A percentile compares a stretch with the other conserved stretches of the same genome.
phyloP scores from a whole-genome alignment of 2,888 invertebrate species.

The Cantharis lateralis region DNA sequence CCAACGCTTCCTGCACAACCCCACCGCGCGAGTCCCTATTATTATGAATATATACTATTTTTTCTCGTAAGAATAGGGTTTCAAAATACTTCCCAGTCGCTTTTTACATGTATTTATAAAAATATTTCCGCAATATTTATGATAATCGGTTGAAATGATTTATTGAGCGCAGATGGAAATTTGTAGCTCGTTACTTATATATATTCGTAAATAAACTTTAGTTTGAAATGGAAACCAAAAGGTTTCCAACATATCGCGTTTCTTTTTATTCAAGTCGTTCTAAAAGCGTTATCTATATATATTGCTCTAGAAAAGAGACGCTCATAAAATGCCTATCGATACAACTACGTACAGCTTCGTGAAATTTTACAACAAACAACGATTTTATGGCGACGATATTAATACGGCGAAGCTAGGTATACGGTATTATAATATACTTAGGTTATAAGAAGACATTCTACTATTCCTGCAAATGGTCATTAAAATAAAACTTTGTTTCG shows the following conservation, averaged over 20 bases:
- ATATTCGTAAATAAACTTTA: slow-evolving; percentile 31
- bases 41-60: slow-evolving; percentile 18
- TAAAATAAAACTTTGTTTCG: background rate
- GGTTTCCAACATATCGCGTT: slow-evolving; percentile 46
- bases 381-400: background rate
- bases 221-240: slow-evolving; percentile 28
- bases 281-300: slow-evolving; percentile 40
- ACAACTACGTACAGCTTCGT: slow-evolving; percentile 14
- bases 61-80: slow-evolving; percentile 27
- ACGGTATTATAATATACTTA: background rate
- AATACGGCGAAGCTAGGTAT: background rate
- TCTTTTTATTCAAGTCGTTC: slow-evolving; percentile 47
- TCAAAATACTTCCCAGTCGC: slow-evolving; percentile 18
- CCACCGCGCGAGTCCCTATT: slow-evolving; percentile 35
- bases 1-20: slow-evolving; percentile 43
- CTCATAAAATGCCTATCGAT: slow-evolving; percentile 37
- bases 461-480: background rate
- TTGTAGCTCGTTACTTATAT: slow-evolving; percentile 18
- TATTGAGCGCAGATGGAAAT: slow-evolving; percentile 21
- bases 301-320: slow-evolving; percentile 42
- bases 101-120: slow-evolving; percentile 25
- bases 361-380: background rate
- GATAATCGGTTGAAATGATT: slow-evolving; percentile 9
- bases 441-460: background rate
- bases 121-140: slow-evolving; percentile 22